These are phyloP conservation scores for Acestrorhynchus altus DNA, from an alignment of 2,797 vertebrate genomes.

Conservation along the genomic window DNA sequence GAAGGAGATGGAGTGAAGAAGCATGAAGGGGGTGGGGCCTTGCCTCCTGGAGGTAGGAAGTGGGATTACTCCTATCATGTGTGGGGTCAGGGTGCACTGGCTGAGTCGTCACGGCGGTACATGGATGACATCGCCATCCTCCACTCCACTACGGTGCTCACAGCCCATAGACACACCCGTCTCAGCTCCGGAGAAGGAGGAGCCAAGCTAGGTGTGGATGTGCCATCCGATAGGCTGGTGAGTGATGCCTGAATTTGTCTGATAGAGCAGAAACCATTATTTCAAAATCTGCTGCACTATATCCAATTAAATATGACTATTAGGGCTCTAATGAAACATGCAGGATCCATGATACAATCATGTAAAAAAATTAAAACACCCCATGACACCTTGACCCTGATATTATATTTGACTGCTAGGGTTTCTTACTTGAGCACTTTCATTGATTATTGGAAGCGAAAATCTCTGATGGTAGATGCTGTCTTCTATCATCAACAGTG, in stretches of 20 bases:
- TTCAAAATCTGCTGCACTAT: too few relatives aligned
- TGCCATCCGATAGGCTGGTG: slow-evolving; percentile 73
- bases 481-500: too few relatives aligned
- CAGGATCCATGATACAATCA: too few relatives aligned
- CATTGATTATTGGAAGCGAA: too few relatives aligned
- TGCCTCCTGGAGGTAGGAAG: slow-evolving; percentile 59
- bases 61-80: slow-evolving; percentile 82
- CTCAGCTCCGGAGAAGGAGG: slow-evolving; percentile 61
- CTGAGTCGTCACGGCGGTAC: slow-evolving; percentile 84
- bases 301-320: too few relatives aligned
- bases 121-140: slow-evolving; percentile 89
- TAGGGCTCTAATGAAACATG: too few relatives aligned
- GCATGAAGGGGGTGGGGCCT: slow-evolving; percentile 64
- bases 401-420: too few relatives aligned
- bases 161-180: slow-evolving; percentile 75
- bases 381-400: too few relatives aligned
- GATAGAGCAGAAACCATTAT: too few relatives aligned
- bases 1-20: slow-evolving; percentile 67
- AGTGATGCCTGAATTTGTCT: slow-evolving; percentile 46
- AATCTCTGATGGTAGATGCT: too few relatives aligned
- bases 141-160: slow-evolving; percentile 84
- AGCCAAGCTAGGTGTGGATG: slow-evolving; percentile 64
- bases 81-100: slow-evolving; percentile 86
- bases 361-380: too few relatives aligned
- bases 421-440: too few relatives aligned